Conservation (phyloP, 2,888 invertebrate species). For the Sminthurinus aureus region DNA sequence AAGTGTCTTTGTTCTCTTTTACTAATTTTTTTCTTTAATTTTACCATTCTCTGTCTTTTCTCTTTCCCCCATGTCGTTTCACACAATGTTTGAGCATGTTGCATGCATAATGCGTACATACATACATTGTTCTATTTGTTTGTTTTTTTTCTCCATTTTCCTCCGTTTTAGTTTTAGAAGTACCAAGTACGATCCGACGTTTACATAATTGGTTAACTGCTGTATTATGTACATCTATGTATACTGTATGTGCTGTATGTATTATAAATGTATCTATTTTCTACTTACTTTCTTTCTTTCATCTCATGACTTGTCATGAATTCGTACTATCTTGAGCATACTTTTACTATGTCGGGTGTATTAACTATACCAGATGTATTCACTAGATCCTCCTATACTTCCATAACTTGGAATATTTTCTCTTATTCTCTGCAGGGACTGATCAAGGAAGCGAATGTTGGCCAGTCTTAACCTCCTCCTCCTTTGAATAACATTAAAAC, state of each 20-base stretch:
- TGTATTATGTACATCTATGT: conserved; percentile 5
- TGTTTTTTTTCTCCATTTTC: neutral
- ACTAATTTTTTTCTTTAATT: conserved; percentile 1
- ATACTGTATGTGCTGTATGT: conserved; percentile 22
- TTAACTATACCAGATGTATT: conserved; percentile 38
- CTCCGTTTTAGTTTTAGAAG: neutral
- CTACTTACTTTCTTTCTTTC: too few species aligned
- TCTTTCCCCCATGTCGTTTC: neutral
- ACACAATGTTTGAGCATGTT: neutral
- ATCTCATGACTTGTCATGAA: conserved; percentile 8
- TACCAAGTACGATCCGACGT: neutral
- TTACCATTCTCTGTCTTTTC: neutral
- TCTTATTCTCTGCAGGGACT: conserved; percentile 60
- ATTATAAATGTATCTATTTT: conserved; percentile 6
- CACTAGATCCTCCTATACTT: conserved; percentile 38
- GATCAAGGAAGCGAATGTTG: conserved; percentile 59
- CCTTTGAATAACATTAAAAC: conserved; percentile 19
- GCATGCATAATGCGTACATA: neutral
- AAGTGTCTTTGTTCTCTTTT: neutral
- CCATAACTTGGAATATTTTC: conserved; percentile 49
- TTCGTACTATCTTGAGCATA: conserved; percentile 29
- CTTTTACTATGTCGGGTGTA: conserved; percentile 34
- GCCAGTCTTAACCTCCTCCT: conserved; percentile 57
- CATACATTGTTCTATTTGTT: neutral
- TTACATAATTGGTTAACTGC: conserved; percentile 4